phyloP scores from a whole-genome alignment of 2,888 invertebrate species.

The Notocelia uddmanniana region DNA sequence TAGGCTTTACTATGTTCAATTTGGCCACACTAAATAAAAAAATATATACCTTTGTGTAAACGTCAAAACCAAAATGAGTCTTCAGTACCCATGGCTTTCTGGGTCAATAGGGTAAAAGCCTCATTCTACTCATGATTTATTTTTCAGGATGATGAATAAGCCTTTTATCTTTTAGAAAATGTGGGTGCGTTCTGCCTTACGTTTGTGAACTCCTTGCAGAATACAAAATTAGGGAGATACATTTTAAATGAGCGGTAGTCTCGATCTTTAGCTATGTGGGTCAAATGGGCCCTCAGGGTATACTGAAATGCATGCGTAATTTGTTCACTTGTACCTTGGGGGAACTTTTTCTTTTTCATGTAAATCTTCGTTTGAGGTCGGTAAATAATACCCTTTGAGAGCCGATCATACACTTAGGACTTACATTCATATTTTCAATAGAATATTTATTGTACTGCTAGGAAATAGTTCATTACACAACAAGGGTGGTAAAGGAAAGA shows the following conservation, averaged over 20 bases:
- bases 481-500: too few relatives aligned
- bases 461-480: too few relatives aligned
- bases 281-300: not conserved
- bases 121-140: not conserved
- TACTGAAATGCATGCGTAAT: conserved; percentile 5
- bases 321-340: not conserved
- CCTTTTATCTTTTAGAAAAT: not conserved
- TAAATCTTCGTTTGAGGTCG: not conserved
- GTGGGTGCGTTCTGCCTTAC: not conserved
- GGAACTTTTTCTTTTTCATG: not conserved
- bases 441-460: too few relatives aligned
- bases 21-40: too few relatives aligned
- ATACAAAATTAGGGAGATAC: conserved; percentile 17
- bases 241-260: conserved; percentile 27
- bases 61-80: too few relatives aligned
- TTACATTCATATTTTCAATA: too few relatives aligned
- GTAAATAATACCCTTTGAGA: not conserved
- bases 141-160: not conserved
- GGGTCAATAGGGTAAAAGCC: too few relatives aligned
- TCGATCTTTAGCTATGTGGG: not conserved
- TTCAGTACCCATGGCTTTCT: too few relatives aligned
- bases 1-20: too few relatives aligned
- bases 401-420: not conserved
- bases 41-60: too few relatives aligned
- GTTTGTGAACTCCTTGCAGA: not conserved